Conservation (phyloP, 2,113 vertebrate genomes). For the Zosterops lateralis region DNA sequence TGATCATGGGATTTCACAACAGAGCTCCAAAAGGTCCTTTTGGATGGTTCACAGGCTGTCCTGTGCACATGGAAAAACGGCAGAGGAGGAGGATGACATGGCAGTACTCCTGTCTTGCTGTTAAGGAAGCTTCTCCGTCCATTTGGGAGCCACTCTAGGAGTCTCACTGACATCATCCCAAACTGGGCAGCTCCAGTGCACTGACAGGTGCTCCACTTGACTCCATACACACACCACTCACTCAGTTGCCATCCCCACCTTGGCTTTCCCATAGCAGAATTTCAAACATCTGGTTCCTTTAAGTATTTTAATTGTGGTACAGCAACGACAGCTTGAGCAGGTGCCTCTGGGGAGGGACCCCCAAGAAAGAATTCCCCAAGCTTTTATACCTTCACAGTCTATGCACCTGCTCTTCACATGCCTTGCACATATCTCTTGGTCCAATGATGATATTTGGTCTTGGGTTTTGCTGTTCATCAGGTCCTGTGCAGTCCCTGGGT, state of each 20-base stretch:
- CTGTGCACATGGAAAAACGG: background rate
- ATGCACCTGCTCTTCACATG: too few species aligned
- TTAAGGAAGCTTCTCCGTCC: background rate
- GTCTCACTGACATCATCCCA: background rate
- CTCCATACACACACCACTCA: background rate
- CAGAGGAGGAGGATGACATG: background rate
- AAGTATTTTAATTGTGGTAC: background rate
- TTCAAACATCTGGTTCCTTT: background rate
- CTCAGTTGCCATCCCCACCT: accelerated
- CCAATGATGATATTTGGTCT: background rate
- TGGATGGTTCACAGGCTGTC: background rate
- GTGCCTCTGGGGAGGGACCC: background rate
- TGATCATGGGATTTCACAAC: background rate
- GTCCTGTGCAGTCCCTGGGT: background rate
- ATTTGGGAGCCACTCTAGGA: background rate
- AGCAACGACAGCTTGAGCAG: background rate
- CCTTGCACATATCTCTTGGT: background rate
- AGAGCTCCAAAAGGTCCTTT: background rate
- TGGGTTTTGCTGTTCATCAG: background rate
- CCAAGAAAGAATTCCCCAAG: background rate
- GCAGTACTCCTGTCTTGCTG: background rate
- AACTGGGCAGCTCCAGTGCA: background rate
- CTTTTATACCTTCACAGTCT: background rate
- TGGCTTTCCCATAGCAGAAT: background rate
- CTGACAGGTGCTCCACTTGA: too few species aligned